Evolutionary conservation across 2,797 vertebrate genomes (phyloP).

Genomic region (Sphaeramia orbicularis): DNA sequence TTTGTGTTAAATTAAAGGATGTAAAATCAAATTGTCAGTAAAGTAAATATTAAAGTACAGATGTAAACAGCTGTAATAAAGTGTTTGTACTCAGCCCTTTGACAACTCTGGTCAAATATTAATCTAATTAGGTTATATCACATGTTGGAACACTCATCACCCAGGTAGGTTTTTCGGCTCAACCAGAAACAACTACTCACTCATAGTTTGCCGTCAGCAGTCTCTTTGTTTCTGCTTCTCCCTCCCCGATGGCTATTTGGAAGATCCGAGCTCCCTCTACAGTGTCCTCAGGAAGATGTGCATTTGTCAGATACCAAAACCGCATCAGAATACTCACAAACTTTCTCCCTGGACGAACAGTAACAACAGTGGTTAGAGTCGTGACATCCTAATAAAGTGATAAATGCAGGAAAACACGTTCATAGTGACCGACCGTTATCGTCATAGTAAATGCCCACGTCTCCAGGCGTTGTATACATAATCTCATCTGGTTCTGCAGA

Average conservation of each 20-base stretch:
- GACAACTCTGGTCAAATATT: too few relatives aligned
- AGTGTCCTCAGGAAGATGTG: conserved; percentile 86
- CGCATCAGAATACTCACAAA: conserved; percentile 96
- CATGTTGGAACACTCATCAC: too few relatives aligned
- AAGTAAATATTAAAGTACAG: too few relatives aligned
- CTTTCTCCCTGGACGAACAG: conserved; percentile 86
- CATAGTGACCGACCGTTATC: conserved; percentile 83
- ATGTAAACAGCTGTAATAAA: too few relatives aligned
- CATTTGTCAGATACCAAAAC: conserved; percentile 95
- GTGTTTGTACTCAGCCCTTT: too few relatives aligned
- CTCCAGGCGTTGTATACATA: conserved; percentile 88
- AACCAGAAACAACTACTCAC: conserved; percentile 81
- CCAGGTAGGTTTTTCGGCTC: too few relatives aligned
- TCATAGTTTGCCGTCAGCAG: conserved; percentile 94
- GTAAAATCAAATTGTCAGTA: too few relatives aligned
- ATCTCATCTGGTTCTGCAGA: conserved; percentile 90
- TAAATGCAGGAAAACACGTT: background rate
- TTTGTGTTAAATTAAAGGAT: too few relatives aligned
- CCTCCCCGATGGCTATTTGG: conserved; percentile 85
- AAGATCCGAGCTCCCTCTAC: conserved; percentile 86
- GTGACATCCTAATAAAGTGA: background rate
- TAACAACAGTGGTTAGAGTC: background rate
- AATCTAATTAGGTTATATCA: too few relatives aligned
- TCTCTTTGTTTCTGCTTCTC: conserved; percentile 83
- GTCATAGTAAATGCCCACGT: conserved; percentile 93